A percentile compares a stretch with the other conserved stretches of the same genome.
Evolutionary conservation across 2,113 vertebrate species (phyloP).

Genomic region (Cervus canadensis): DNA sequence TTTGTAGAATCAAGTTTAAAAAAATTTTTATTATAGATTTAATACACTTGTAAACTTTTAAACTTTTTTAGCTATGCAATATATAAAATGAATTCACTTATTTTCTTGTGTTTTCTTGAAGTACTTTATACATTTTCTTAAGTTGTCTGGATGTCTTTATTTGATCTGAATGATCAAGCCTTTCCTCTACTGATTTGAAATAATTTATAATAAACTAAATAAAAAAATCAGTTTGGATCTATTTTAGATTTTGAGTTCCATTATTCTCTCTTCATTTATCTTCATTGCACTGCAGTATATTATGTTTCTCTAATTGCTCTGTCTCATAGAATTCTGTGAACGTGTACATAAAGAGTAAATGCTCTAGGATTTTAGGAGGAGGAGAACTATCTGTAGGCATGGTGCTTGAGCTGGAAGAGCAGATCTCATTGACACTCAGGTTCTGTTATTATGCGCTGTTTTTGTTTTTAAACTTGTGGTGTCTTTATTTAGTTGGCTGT

Average conservation of each 20-base stretch:
- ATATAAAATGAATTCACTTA: neutral
- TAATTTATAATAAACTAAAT: neutral
- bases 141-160: neutral
- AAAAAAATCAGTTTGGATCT: neutral
- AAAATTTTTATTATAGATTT: neutral
- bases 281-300: neutral
- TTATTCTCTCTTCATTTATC: neutral
- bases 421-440: neutral
- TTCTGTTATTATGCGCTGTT: neutral
- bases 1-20: neutral
- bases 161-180: neutral
- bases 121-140: neutral
- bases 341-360: neutral
- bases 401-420: neutral
- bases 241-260: constrained; percentile 5
- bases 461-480: neutral
- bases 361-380: neutral
- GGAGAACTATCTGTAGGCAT: neutral
- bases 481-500: neutral
- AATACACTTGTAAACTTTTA: constrained; percentile 6
- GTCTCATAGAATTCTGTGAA: neutral
- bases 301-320: neutral
- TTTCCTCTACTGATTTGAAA: neutral
- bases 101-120: constrained; percentile 1
- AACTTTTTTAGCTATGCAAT: neutral